Percentiles rank a stretch among this genome's conserved stretches.
Evolutionary conservation across 2,888 invertebrate genomes (phyloP).

Genomic region (Ariolimax columbianus): DNA sequence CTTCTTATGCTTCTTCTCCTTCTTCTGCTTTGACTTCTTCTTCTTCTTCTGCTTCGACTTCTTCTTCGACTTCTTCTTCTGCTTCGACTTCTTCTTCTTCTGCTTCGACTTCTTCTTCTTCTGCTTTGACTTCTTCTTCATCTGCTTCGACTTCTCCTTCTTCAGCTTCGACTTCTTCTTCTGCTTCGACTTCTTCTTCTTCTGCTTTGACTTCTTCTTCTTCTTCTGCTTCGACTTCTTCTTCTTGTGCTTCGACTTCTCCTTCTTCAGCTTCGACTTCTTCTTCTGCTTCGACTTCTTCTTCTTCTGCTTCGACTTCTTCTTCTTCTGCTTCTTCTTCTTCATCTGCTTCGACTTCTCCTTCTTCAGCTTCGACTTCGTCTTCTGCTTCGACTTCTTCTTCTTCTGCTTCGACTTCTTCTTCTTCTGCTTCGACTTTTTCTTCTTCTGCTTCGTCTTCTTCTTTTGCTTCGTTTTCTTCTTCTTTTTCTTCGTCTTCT

Average conservation of each 20-base stretch:
- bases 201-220: not conserved
- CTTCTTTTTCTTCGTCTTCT: too few species aligned
- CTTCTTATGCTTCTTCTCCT: not conserved
- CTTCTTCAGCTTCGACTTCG: not conserved
- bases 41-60: slow-evolving; percentile 14
- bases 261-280: not conserved
- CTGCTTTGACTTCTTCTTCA: not conserved
- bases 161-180: not conserved
- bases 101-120: not conserved
- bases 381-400: not conserved
- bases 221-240: not conserved
- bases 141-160: not conserved
- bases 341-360: not conserved
- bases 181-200: not conserved
- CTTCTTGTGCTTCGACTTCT: not conserved
- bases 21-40: not conserved
- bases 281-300: not conserved
- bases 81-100: not conserved
- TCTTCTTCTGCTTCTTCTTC: not conserved
- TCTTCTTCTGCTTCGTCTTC: too few species aligned
- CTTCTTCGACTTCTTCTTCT: not conserved
- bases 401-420: slow-evolving; percentile 1
- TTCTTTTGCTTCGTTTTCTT: too few species aligned
- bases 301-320: not conserved
- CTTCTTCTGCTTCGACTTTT: not conserved